A percentile compares a stretch with the other conserved stretches of the same genome.
Conservation (phyloP, 2,797 vertebrate species). For the Scyliorhinus canicula region DNA sequence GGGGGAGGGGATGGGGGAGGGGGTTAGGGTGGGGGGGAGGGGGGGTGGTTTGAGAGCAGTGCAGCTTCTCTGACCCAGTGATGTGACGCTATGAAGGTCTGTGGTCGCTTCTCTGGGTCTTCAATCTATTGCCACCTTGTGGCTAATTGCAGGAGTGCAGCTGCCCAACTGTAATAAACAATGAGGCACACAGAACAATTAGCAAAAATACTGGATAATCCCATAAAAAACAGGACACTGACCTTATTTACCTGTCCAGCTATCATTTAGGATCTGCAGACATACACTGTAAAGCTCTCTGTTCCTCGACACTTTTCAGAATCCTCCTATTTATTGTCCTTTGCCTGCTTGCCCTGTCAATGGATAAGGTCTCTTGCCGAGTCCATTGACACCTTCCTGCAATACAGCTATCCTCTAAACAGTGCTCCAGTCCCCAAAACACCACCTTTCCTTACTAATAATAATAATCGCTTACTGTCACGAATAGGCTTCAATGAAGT, state of each 20-base stretch:
- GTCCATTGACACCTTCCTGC: no score
- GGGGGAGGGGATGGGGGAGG: no score
- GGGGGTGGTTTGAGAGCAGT: neutral
- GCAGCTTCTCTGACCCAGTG: neutral
- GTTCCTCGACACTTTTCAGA: neutral
- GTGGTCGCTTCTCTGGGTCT: neutral
- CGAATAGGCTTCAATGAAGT: no score
- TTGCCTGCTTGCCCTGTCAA: no score
- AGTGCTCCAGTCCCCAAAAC: no score
- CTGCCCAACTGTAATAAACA: neutral
- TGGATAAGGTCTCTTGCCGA: no score
- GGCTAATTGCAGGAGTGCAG: neutral
- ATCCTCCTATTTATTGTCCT: no score
- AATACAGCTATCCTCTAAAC: no score
- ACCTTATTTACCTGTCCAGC: neutral
- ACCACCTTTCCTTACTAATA: no score
- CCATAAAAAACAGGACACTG: neutral
- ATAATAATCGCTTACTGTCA: no score
- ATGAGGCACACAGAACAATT: neutral
- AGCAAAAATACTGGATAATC: neutral
- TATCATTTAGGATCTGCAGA: neutral
- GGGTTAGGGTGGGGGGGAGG: no score
- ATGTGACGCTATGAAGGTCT: no score
- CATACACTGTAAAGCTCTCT: neutral
- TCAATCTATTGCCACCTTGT: neutral